These are phyloP conservation scores for Myopa testacea DNA, from an alignment of 2,888 invertebrate species.

Conservation along the genomic window DNA sequence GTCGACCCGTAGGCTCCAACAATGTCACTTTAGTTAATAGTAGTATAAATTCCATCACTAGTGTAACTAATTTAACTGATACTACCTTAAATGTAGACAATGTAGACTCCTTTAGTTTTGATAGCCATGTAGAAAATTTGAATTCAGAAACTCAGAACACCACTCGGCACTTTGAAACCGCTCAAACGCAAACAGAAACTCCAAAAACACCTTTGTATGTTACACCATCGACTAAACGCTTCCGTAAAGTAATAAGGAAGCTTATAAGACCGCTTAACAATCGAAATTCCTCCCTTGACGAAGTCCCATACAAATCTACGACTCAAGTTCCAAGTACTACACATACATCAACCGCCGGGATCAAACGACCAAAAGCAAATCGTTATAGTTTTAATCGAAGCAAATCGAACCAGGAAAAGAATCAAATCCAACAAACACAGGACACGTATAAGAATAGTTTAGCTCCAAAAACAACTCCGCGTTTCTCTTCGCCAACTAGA, in stretches of 20 bases:
- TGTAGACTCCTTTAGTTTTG: conserved; percentile 46
- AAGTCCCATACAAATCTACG: neutral
- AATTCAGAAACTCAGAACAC: conserved; percentile 37
- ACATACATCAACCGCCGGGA: conserved; percentile 3
- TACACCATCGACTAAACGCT: conserved; percentile 53
- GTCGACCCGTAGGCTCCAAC: conserved; percentile 52
- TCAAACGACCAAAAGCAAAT: conserved; percentile 36
- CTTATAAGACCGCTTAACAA: conserved; percentile 56
- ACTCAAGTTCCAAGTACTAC: neutral
- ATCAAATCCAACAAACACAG: conserved; percentile 5
- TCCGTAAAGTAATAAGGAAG: conserved; percentile 61
- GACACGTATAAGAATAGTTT: conserved; percentile 8
- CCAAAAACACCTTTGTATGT: conserved; percentile 18
- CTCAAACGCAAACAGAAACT: conserved; percentile 46
- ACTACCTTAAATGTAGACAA: conserved; percentile 48
- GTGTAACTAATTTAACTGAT: conserved; percentile 56
- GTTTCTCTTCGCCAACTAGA: conserved; percentile 33
- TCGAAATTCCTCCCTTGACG: conserved; percentile 29
- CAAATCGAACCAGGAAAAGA: conserved; percentile 28
- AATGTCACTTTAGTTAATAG: conserved; percentile 48
- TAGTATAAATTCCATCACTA: conserved; percentile 52
- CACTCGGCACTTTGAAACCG: conserved; percentile 38
- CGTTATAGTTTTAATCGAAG: conserved; percentile 48
- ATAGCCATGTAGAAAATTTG: conserved; percentile 44
- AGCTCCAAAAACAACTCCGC: conserved; percentile 16